phyloP scores from a whole-genome alignment of 2,113 vertebrate species.

The Podarcis cretensis region DNA sequence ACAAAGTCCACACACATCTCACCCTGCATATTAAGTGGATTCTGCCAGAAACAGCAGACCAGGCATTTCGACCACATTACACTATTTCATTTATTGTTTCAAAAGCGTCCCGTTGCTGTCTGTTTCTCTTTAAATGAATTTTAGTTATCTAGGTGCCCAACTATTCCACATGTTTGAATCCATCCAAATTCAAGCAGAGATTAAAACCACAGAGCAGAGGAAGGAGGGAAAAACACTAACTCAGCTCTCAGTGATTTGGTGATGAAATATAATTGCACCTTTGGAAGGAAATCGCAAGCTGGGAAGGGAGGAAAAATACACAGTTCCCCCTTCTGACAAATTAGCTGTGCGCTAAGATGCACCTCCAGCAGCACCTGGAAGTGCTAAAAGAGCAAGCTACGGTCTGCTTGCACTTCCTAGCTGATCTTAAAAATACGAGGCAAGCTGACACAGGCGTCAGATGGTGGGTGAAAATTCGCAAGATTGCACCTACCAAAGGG shows the following conservation, averaged over 20 bases:
- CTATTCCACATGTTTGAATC: background rate
- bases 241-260: background rate
- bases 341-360: constrained; percentile 20
- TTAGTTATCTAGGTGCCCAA: background rate
- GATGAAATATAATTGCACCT: constrained; percentile 15
- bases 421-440: background rate
- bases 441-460: constrained; percentile 13
- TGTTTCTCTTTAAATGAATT: background rate
- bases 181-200: background rate
- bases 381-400: constrained; percentile 17
- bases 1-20: background rate
- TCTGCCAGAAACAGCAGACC: background rate
- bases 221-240: background rate
- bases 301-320: background rate
- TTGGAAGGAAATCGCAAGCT: constrained; percentile 5
- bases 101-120: background rate
- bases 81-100: background rate
- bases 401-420: constrained; percentile 8
- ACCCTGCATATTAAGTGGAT: background rate
- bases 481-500: background rate
- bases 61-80: background rate
- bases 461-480: constrained; percentile 14
- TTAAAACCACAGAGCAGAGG: background rate
- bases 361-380: constrained; percentile 13
- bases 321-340: background rate